Evolutionary conservation across 2,797 vertebrate species (phyloP), one percentile per base, ranked within the genome.

Genomic region (Sternotherus odoratus): DNA sequence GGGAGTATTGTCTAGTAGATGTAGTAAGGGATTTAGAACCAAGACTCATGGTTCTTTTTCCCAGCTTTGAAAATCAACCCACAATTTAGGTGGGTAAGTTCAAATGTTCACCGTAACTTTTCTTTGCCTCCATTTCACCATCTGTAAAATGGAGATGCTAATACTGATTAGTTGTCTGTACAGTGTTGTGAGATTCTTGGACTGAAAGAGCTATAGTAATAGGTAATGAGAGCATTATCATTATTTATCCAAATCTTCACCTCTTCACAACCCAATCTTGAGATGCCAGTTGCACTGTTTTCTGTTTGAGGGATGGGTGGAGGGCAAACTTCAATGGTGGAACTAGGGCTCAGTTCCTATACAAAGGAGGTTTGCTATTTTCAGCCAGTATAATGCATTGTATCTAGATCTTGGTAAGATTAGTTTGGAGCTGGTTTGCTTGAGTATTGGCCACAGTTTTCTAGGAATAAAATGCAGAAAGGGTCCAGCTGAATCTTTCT

Each of bases 91-190:
- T 93, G 90, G 93, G 94, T 95, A 30, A 95, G 93, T 46, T 48
- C 66, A 39, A 69, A 36, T 60, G 53, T 91, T 96, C 95, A 77
- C 86, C 91, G 94, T 83, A 86, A 82, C 80, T 82, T 95, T 74
- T 93, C 78, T 95, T 85, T 88, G 75, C 90, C 92, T 89, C 66
- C 30, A 57, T 90, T 96, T 95, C 39, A 33, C 92, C 95, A 94
- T 97, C 96, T 96, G 94, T 94, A 93, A 96, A 51, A 93, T 81
- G 66, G 78, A 75, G 85, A 83, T 92, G 77, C 82, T 95, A 94
- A 86, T 93, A 93, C 91, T 78, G 83, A 88, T 49, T 95, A 91
- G 83, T 90, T 81, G 80, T 83, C 89, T 92, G 88, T 66, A 85
- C 79, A 82, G 79, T 75, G 57, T 93, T 94, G 83, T 88, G 91